Percentiles rank a stretch among this genome's conserved stretches.
These are phyloP conservation scores for Pelochelys cantorii DNA, from an alignment of 2,797 vertebrate genomes.

Conservation along the genomic window DNA sequence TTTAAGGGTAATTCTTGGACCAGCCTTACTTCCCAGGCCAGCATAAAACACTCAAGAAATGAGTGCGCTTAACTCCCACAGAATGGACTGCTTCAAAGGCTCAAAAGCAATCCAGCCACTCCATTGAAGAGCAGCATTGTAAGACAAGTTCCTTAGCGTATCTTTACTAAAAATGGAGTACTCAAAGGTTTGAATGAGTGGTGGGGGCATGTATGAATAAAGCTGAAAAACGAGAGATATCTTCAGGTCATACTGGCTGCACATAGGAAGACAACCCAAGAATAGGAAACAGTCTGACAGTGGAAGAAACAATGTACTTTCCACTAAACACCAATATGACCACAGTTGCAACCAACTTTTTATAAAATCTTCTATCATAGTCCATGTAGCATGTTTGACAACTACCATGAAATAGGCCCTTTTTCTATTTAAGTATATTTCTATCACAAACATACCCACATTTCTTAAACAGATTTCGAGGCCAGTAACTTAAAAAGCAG, in stretches of 20 bases:
- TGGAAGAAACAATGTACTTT: not conserved
- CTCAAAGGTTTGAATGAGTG: not conserved
- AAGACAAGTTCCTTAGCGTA: not conserved
- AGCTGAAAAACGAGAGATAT: slow-evolving; percentile 4
- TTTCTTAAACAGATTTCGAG: not conserved
- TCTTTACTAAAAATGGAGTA: not conserved
- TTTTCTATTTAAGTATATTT: slow-evolving; percentile 20
- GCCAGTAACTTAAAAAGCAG: not conserved
- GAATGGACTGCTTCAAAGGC: not conserved
- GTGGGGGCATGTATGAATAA: not conserved
- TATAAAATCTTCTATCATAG: not conserved
- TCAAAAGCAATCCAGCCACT: not conserved
- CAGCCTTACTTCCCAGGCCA: not conserved
- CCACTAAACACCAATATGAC: slow-evolving; percentile 25
- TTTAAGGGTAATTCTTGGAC: not conserved
- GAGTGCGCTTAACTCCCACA: not conserved
- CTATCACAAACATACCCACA: not conserved
- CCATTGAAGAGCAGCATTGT: not conserved
- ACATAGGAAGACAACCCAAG: not conserved
- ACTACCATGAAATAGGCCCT: not conserved
- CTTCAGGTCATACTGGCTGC: not conserved
- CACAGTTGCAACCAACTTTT: slow-evolving; percentile 1
- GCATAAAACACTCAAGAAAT: not conserved
- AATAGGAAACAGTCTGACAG: not conserved
- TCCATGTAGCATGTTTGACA: not conserved